Evolutionary conservation across 2,888 invertebrate species (phyloP).

Genomic region (Amphipoea oculea): DNA sequence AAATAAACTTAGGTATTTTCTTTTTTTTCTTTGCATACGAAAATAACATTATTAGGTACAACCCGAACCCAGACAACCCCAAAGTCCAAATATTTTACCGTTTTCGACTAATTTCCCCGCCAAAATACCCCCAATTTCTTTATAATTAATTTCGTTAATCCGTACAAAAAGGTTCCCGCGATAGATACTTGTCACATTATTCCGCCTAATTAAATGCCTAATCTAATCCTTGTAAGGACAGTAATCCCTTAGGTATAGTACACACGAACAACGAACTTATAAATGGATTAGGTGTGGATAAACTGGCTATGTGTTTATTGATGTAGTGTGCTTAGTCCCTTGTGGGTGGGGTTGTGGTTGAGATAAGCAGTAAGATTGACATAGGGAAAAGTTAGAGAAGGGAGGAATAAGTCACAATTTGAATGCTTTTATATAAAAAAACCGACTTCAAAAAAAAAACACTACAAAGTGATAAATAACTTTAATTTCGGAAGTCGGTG

Average conservation of each 20-base stretch:
- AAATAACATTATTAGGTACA: background rate
- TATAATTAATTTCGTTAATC: slow-evolving; percentile 59
- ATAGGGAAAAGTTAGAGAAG: background rate
- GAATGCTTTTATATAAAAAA: background rate
- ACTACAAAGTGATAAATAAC: too few relatives aligned
- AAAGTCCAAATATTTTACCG: background rate
- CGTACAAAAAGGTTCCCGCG: slow-evolving; percentile 47
- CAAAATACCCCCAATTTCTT: slow-evolving; percentile 21
- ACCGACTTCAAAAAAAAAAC: too few relatives aligned
- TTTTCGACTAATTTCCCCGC: background rate
- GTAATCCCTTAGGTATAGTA: slow-evolving; percentile 34
- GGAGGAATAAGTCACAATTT: background rate
- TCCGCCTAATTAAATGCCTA: slow-evolving; percentile 60
- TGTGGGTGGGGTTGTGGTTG: background rate
- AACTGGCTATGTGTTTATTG: slow-evolving; percentile 21
- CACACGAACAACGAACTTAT: slow-evolving; percentile 34
- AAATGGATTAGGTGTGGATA: slow-evolving; percentile 40
- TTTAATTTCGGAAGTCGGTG: too few relatives aligned
- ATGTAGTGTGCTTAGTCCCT: slow-evolving; percentile 19
- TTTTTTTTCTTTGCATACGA: background rate
- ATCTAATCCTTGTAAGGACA: slow-evolving; percentile 55
- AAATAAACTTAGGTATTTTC: too few relatives aligned
- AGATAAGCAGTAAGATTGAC: background rate
- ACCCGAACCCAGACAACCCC: background rate
- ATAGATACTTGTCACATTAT: slow-evolving; percentile 61